phyloP scores from a whole-genome alignment of 2,797 vertebrate species.

The Danio albolineatus region DNA sequence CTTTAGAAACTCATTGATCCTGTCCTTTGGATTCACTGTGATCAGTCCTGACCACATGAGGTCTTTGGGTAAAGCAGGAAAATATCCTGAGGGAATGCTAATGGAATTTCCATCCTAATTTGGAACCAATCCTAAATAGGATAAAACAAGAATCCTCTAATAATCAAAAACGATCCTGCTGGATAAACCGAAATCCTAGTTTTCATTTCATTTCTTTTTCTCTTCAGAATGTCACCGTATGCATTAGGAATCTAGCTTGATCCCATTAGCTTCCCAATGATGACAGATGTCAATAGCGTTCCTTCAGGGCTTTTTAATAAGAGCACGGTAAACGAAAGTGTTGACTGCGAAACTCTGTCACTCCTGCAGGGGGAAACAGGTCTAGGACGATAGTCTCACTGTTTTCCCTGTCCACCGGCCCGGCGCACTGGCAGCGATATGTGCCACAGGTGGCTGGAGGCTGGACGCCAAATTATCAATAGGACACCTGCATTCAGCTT shows the following conservation, averaged over 20 bases:
- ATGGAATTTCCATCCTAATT: slow-evolving; percentile 18
- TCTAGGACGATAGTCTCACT: slow-evolving; percentile 25
- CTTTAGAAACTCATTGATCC: not conserved
- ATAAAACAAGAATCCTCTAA: slow-evolving; percentile 30
- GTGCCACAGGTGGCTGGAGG: slow-evolving; percentile 77
- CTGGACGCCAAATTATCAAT: slow-evolving; percentile 66
- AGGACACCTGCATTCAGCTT: slow-evolving; percentile 67
- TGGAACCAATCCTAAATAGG: slow-evolving; percentile 28
- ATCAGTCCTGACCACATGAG: slow-evolving; percentile 13
- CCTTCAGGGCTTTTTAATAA: not conserved
- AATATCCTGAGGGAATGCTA: slow-evolving; percentile 2
- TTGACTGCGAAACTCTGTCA: slow-evolving; percentile 29
- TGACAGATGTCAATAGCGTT: not conserved
- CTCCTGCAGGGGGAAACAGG: slow-evolving; percentile 2
- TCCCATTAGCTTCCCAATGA: not conserved
- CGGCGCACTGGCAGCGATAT: slow-evolving; percentile 50
- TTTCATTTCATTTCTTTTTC: not conserved
- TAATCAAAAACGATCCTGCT: slow-evolving; percentile 10
- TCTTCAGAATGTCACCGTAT: not conserved
- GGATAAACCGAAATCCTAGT: slow-evolving; percentile 8
- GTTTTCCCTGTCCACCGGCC: slow-evolving; percentile 34
- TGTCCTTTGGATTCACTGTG: slow-evolving; percentile 2
- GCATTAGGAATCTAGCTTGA: not conserved
- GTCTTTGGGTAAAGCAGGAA: slow-evolving; percentile 2
- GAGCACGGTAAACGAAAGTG: not conserved